These are phyloP conservation scores for Diplolepis rosae DNA, from an alignment of 2,888 invertebrate genomes.

Conservation along the genomic window DNA sequence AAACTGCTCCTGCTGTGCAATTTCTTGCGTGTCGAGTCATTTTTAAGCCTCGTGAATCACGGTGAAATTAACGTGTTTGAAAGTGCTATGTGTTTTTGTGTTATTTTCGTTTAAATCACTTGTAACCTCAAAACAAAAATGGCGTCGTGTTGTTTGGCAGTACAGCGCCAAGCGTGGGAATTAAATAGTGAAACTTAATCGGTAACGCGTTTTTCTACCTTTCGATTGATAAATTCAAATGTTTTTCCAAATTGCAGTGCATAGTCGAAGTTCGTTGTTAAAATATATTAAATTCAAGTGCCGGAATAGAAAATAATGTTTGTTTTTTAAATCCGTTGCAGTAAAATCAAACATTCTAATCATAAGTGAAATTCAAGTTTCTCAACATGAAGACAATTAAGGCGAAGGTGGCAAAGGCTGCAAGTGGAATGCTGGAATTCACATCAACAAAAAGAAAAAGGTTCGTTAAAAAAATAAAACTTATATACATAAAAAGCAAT, in stretches of 20 bases:
- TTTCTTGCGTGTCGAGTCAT: slow-evolving; percentile 99
- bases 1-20: slow-evolving; percentile 98
- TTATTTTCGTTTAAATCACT: neutral
- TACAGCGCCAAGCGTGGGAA: neutral
- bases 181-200: neutral
- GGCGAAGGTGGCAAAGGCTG: too few relatives aligned
- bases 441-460: neutral
- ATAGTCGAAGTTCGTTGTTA: too few relatives aligned
- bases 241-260: neutral
- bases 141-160: neutral
- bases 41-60: slow-evolving; percentile 33
- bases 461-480: neutral
- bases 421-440: neutral
- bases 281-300: neutral
- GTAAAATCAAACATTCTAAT: too few relatives aligned
- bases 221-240: neutral
- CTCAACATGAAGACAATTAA: too few relatives aligned
- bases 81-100: neutral
- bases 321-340: too few relatives aligned
- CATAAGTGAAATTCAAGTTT: too few relatives aligned
- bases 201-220: neutral
- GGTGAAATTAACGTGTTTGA: neutral
- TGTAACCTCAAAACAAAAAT: slow-evolving; percentile 2
- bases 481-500: too few relatives aligned
- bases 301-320: too few relatives aligned